Percentiles rank a stretch among this genome's conserved stretches.
These are phyloP conservation scores for Gambusia affinis DNA, from an alignment of 2,113 vertebrate species.

Conservation along the genomic window DNA sequence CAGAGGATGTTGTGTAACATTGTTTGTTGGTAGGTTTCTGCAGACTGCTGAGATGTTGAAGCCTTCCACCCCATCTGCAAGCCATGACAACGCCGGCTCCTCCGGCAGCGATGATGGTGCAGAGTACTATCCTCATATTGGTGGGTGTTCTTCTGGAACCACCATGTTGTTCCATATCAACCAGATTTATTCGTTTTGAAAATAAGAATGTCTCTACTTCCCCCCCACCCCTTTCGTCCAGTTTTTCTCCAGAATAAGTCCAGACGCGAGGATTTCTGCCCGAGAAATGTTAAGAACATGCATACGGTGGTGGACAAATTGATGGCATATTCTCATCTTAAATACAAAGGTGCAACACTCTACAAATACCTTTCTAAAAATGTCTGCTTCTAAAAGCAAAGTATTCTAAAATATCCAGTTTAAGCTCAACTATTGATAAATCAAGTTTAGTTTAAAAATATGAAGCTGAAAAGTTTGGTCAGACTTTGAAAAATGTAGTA, in stretches of 20 bases:
- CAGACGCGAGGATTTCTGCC: conserved; percentile 88
- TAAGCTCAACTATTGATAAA: background rate
- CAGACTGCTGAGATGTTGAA: conserved; percentile 94
- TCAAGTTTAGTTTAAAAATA: background rate
- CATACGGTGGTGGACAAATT: conserved; percentile 87
- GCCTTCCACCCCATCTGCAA: conserved; percentile 89
- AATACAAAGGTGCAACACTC: conserved; percentile 84
- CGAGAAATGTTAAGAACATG: conserved; percentile 88
- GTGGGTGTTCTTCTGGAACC: conserved; percentile 23
- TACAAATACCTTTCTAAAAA: background rate
- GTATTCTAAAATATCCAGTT: background rate
- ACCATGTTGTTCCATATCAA: accelerated
- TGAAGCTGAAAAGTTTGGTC: background rate
- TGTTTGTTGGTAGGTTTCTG: conserved; percentile 82
- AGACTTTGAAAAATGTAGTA: too few relatives aligned
- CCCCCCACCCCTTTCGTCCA: conserved; percentile 35
- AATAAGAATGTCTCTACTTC: background rate
- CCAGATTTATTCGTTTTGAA: background rate
- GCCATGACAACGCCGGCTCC: conserved; percentile 86
- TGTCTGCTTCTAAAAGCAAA: background rate
- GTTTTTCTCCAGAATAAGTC: conserved; percentile 93
- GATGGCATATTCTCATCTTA: conserved; percentile 91
- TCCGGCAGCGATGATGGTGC: conserved; percentile 85
- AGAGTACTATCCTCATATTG: conserved; percentile 86
- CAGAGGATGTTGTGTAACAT: background rate